A percentile compares a stretch with the other conserved stretches of the same genome.
Evolutionary conservation across 2,888 invertebrate genomes (phyloP).

Genomic region (Trachelus tabidus): DNA sequence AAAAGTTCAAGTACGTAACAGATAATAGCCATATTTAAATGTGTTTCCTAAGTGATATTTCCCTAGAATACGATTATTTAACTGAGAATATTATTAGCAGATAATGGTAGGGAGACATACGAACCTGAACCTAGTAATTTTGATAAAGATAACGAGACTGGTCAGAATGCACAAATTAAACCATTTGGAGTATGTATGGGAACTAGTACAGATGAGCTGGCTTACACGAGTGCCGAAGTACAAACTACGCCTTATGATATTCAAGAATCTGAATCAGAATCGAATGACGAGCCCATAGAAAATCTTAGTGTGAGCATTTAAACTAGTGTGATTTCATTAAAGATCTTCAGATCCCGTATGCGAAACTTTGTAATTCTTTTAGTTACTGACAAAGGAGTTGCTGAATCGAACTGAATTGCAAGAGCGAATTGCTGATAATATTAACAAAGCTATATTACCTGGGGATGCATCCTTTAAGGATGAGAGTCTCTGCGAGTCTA

Average conservation of each 20-base stretch:
- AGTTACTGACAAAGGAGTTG: constrained; percentile 67
- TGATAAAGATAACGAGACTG: neutral
- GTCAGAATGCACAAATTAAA: neutral
- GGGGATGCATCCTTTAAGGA: constrained; percentile 44
- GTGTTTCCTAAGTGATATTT: neutral
- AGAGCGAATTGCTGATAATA: constrained; percentile 69
- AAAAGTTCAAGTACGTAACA: neutral
- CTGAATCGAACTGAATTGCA: constrained; percentile 68
- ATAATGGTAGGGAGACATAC: neutral
- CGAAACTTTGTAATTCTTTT: constrained; percentile 19
- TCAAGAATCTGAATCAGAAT: constrained; percentile 47
- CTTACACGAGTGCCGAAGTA: constrained; percentile 53
- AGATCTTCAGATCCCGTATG: neutral
- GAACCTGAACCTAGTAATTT: neutral
- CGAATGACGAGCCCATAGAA: constrained; percentile 54
- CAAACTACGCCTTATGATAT: constrained; percentile 55
- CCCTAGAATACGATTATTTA: neutral
- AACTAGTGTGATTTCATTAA: neutral
- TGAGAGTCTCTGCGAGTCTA: constrained; percentile 40
- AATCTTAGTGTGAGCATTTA: constrained; percentile 56
- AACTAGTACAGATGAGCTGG: constrained; percentile 57
- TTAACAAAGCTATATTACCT: constrained; percentile 66
- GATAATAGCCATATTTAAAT: neutral
- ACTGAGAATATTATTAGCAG: neutral
- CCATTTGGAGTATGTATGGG: constrained; percentile 20